Base-by-base conservation (phyloP, 2,888 invertebrate species). In the Cartodere bifasciata region DNA sequence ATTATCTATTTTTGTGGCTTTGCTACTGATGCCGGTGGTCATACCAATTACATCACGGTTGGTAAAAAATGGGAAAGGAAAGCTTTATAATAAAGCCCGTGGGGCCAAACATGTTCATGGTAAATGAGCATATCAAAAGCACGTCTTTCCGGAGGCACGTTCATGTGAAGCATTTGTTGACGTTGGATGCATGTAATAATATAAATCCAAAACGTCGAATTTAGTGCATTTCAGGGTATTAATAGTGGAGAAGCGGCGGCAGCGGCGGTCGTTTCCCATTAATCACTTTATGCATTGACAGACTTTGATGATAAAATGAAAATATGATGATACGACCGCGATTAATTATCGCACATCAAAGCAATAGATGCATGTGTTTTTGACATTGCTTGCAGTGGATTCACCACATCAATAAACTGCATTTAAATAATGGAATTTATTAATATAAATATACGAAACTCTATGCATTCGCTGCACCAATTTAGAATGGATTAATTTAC, bases 301-400 rank as follows among this genome's bases (percentile, higher is more conserved):
- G 48, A 44, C 52, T 52, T 52, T 52, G 52, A 51, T 51, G 50
- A 44, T 46, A 36, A 41, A 49, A 49, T 49, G 50, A 51, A 53
- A 52, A 52, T 50, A 51, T 49, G 49, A 52, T 49, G 49, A 45
- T 49, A 47, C 46, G 48, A 42, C 44, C 48, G 42, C 43, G 53
- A 53, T 52, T 54, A 53, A 54, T 54, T 53, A 53, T 48, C 47
- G 40, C 47, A 45, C 46, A 51, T 51, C 52, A 50, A 49, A 51
- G 48, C 49, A 41, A 40, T 39, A 43, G 32, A 41, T 37, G 37
- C 32, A 29, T 34, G 38, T 50, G 50, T 46, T 48, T 50, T 50
- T 50, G 50, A 50, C 50, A 43, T 44, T 28, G 37, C 39, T 40
- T 41, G 44, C 42, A 44, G 34, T 36, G 39, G 34, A 35, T 39